Conservation (phyloP, 2,888 invertebrate genomes). For the Dasysyrphus tricinctus region DNA sequence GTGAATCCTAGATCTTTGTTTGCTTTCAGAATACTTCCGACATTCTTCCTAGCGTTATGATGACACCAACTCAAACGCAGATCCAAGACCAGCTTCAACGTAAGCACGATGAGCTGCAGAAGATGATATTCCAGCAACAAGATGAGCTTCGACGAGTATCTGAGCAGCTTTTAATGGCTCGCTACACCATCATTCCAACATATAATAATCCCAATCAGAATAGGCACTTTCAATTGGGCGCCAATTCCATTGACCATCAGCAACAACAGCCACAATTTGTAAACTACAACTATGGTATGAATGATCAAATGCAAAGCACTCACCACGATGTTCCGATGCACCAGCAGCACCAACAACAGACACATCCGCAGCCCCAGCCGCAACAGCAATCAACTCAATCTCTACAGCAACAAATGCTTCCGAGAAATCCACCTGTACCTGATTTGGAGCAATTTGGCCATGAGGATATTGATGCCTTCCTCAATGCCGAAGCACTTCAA, state of each 20-base stretch:
- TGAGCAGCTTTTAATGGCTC: conserved; percentile 92
- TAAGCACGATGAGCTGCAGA: conserved; percentile 93
- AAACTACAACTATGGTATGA: conserved; percentile 81
- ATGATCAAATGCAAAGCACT: conserved; percentile 79
- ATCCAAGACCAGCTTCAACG: conserved; percentile 90
- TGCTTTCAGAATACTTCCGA: conserved; percentile 78
- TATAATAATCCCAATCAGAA: conserved; percentile 76
- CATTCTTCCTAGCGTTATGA: conserved; percentile 83
- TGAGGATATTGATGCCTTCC: conserved; percentile 81
- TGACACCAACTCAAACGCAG: conserved; percentile 86
- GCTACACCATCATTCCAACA: conserved; percentile 87
- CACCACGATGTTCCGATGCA: conserved; percentile 76
- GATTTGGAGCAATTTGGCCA: conserved; percentile 79
- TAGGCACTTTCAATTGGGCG: conserved; percentile 77
- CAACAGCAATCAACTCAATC: conserved; percentile 60
- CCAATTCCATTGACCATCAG: conserved; percentile 48
- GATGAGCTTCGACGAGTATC: conserved; percentile 93
- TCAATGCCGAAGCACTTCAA: conserved; percentile 80
- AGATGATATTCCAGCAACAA: conserved; percentile 92
- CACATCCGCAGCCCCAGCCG: conserved; percentile 18
- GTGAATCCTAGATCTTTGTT: background rate
- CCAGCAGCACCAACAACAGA: conserved; percentile 48
- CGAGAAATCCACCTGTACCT: conserved; percentile 78
- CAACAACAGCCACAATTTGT: conserved; percentile 77
- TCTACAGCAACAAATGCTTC: conserved; percentile 76